These are phyloP conservation scores for Hydrophis major DNA, from an alignment of 2,797 vertebrate species.

Conservation along the genomic window DNA sequence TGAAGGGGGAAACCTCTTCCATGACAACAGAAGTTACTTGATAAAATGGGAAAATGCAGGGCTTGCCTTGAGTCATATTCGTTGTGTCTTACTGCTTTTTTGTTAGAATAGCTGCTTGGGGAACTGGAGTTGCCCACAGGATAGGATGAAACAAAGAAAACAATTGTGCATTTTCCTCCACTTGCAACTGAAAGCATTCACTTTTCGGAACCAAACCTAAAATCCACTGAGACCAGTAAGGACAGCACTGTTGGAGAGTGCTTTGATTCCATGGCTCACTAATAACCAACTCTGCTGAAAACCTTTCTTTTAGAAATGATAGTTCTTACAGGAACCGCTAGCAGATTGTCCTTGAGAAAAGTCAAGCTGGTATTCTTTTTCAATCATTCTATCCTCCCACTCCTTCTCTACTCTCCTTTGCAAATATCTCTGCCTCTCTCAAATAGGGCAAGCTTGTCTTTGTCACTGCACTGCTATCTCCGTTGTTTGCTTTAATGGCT, in stretches of 20 bases:
- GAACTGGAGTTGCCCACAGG: neutral
- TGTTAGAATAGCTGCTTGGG: neutral
- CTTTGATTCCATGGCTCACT: neutral
- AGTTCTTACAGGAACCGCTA: neutral
- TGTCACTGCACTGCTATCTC: conserved; percentile 51
- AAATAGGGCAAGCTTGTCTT: conserved; percentile 53
- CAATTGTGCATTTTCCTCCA: neutral
- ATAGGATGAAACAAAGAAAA: neutral
- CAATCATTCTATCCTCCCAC: neutral
- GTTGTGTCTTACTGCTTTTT: neutral
- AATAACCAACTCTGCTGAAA: neutral
- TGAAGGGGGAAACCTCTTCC: neutral
- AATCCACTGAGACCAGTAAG: neutral
- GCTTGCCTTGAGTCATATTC: neutral
- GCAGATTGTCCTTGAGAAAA: conserved; percentile 43
- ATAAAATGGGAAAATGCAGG: neutral
- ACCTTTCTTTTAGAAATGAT: neutral
- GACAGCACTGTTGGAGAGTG: neutral
- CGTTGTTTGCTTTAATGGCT: conserved; percentile 61
- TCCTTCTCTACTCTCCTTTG: neutral
- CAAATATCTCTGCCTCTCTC: conserved; percentile 45
- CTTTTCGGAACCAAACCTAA: neutral
- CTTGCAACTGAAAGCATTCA: neutral
- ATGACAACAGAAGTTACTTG: neutral
- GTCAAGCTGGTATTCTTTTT: conserved; percentile 15